These are phyloP conservation scores for Bombus huntii DNA, from an alignment of 1,140 invertebrate species.

Conservation along the genomic window DNA sequence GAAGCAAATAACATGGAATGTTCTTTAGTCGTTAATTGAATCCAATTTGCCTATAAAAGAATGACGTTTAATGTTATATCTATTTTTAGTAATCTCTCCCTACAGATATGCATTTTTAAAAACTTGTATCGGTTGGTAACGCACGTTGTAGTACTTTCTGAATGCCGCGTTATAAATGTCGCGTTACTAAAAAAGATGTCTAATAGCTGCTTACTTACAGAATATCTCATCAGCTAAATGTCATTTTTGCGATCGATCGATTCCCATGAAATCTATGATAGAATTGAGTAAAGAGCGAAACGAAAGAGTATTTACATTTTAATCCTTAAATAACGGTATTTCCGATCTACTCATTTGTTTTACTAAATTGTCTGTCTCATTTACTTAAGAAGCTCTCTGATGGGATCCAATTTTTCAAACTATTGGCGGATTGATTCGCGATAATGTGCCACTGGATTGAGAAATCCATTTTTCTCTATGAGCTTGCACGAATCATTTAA, in stretches of 20 bases:
- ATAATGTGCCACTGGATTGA: not conserved
- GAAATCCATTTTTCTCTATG: not conserved
- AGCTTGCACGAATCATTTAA: not conserved
- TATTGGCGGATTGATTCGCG: not conserved
- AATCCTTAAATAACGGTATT: conserved; percentile 2
- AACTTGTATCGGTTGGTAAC: not conserved
- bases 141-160: not conserved
- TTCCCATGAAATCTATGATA: not conserved
- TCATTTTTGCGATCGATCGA: conserved; percentile 2
- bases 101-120: not conserved
- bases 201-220: not conserved
- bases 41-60: not conserved
- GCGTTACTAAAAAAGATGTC: not conserved
- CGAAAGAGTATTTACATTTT: not conserved
- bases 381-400: not conserved
- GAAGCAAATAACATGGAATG: not conserved
- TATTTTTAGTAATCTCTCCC: not conserved
- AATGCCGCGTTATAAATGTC: not conserved
- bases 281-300: too few species aligned
- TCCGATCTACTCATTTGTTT: not conserved
- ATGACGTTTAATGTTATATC: not conserved
- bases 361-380: not conserved
- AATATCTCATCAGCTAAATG: not conserved
- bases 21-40: not conserved
- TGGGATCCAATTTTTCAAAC: not conserved